Base-by-base conservation (phyloP, 2,888 invertebrate species). In the Lacanobia oleracea region DNA sequence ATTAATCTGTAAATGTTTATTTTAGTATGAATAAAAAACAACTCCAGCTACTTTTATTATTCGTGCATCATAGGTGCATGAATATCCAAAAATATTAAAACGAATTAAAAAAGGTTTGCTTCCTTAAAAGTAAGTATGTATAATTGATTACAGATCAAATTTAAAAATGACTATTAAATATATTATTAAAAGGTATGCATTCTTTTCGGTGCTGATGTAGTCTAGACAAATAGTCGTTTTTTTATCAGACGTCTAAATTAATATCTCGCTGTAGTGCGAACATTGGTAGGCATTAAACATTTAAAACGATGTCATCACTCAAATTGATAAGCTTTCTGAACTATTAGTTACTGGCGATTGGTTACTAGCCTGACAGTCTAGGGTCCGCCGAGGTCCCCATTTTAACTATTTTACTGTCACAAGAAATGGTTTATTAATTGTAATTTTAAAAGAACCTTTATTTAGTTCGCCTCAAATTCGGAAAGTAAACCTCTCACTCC, bases 21-120 rank as follows among this genome's bases (percentile, higher is more conserved):
- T 75, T 68, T 69, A 51, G 63, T 59, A 74, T 50, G 72, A 48
- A 76, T 60, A 75, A 71, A 81, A 77, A 79, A 59, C 54, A 57
- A 54, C 68, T 68, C 50, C 63, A 23, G 72, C 70, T 65, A 76
- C 74, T 81, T 81, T 79, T 68, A 67, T 76, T 74, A 64, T 23
- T 71, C 51, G 57, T 63, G n/a, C 53, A 54, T 48, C 37, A 67
- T 63, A 63, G 62, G 57, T 76, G 57, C 62, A 67, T 73, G 77
- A 75, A 73, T 67, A 67, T 51, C 1, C 50, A 23, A 71, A 72
- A 66, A 62, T 64, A 40, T 27, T 72, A 27, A 27, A 69, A 73
- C 23, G 9, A 60, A 50, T 77, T 12, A 60, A 74, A 68, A 63
- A 67, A 64, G 14, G 0, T 48, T 48, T 40, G 10, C 21, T 37